phyloP scores from a whole-genome alignment of 2,888 invertebrate species.

The Nemurella pictetii region DNA sequence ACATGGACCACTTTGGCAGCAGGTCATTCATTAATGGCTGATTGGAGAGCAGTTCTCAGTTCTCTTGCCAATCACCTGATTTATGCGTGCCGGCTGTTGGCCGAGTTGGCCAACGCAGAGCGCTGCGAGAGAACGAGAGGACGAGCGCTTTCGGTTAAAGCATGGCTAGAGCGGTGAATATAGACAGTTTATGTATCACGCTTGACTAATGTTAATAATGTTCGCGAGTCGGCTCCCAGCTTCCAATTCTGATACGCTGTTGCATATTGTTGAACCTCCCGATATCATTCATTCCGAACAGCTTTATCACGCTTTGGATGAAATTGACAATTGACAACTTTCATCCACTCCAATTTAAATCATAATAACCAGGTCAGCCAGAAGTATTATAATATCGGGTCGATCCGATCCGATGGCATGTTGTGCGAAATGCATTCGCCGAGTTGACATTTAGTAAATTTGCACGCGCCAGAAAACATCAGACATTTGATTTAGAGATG shows the following conservation, averaged over 20 bases:
- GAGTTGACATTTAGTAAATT: not conserved
- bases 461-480: not conserved
- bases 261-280: not conserved
- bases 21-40: conserved; percentile 15
- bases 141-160: not conserved
- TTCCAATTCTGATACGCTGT: not conserved
- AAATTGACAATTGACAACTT: conserved; percentile 21
- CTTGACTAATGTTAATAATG: conserved; percentile 24
- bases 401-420: not conserved
- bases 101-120: too few relatives aligned
- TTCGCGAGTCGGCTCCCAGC: not conserved
- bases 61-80: conserved; percentile 24
- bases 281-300: conserved; percentile 16
- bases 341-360: conserved; percentile 7
- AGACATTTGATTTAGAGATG: not conserved
- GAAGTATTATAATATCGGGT: not conserved
- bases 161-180: not conserved
- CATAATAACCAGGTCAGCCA: conserved; percentile 22
- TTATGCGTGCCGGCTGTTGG: conserved; percentile 1
- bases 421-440: not conserved
- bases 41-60: conserved; percentile 18
- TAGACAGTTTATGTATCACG: conserved; percentile 19
- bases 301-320: conserved; percentile 1
- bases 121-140: not conserved
- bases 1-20: conserved; percentile 20